These are phyloP conservation scores for Lasiurus cinereus DNA, from an alignment of 2,113 vertebrate genomes.

Conservation along the genomic window DNA sequence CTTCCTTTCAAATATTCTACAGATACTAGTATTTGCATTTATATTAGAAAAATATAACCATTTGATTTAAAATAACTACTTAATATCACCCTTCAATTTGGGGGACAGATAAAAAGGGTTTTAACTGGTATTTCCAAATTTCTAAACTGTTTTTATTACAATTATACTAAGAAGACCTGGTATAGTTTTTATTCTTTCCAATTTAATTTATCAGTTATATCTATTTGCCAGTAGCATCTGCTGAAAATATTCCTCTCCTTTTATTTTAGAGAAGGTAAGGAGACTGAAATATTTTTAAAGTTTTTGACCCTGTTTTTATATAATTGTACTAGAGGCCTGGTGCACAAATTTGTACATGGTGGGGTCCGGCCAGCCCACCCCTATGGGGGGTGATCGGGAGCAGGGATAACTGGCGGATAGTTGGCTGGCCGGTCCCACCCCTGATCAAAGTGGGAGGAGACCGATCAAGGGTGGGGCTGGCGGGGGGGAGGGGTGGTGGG, in stretches of 20 bases:
- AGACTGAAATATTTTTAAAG: background rate
- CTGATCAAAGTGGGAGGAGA: too few relatives aligned
- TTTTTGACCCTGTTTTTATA: background rate
- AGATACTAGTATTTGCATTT: constrained; percentile 31
- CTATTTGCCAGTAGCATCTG: background rate
- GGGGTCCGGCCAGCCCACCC: too few relatives aligned
- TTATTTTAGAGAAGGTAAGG: background rate
- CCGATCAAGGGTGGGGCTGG: too few relatives aligned
- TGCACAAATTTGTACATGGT: too few relatives aligned
- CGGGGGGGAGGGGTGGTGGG: too few relatives aligned
- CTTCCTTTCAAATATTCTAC: constrained; percentile 21
- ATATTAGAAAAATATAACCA: background rate
- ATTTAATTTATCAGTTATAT: constrained; percentile 3
- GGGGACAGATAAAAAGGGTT: background rate
- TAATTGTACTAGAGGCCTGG: background rate
- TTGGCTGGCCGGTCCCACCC: too few relatives aligned
- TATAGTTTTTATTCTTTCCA: constrained; percentile 34
- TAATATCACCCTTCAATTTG: constrained; percentile 11
- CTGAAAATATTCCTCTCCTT: background rate
- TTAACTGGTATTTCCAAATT: constrained; percentile 20
- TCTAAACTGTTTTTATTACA: background rate
- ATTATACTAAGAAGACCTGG: constrained; percentile 6
- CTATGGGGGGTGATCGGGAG: too few relatives aligned
- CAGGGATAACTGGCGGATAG: too few relatives aligned
- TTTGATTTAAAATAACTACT: background rate